Conservation (phyloP, 2,113 vertebrate genomes). For the Picathartes gymnocephalus region DNA sequence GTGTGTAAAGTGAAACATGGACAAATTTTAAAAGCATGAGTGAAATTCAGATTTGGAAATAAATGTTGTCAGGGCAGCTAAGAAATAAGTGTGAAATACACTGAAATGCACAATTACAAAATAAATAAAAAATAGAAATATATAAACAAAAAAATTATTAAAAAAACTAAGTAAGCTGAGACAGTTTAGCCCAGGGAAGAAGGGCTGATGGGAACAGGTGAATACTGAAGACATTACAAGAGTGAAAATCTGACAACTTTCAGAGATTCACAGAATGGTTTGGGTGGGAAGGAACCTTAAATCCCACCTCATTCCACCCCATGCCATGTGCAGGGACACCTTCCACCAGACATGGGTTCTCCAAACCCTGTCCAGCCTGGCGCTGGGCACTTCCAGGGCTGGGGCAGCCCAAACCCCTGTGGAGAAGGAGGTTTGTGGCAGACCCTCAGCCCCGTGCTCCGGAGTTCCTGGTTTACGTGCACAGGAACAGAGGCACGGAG, state of each 20-base stretch:
- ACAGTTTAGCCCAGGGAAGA: neutral
- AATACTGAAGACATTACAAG: neutral
- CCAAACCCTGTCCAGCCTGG: neutral
- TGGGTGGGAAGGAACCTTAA: neutral
- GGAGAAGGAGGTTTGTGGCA: no score
- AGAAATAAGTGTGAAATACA: neutral
- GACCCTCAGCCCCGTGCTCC: neutral
- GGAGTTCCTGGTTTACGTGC: fast-evolving
- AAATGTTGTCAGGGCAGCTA: neutral
- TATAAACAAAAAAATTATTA: neutral
- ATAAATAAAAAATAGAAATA: neutral
- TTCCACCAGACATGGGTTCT: fast-evolving
- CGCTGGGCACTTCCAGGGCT: neutral
- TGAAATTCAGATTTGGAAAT: neutral
- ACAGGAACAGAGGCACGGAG: no score
- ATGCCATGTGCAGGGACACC: neutral
- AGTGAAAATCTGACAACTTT: neutral
- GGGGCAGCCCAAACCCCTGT: neutral
- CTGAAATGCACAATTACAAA: neutral
- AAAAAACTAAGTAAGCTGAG: neutral
- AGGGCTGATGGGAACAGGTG: neutral
- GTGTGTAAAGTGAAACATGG: neutral
- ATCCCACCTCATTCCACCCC: neutral
- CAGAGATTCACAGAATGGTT: neutral
- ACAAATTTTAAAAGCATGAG: neutral